Percentiles rank a stretch among this genome's conserved stretches.
Evolutionary conservation across 2,888 invertebrate species (phyloP).

Genomic region (Metopia argyrocephala): DNA sequence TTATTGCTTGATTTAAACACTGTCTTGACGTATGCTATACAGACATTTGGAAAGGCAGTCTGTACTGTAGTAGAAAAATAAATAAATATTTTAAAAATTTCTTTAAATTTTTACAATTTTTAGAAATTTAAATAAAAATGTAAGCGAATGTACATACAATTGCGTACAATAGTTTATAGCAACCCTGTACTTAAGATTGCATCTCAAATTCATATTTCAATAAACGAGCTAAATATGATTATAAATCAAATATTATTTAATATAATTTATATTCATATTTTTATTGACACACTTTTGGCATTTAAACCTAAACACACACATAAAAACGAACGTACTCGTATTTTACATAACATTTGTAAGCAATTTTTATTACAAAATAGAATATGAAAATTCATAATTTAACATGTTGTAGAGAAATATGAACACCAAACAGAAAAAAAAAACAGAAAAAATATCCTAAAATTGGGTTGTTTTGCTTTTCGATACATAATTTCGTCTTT

Average conservation of each 20-base stretch:
- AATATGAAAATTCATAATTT: conserved; percentile 36
- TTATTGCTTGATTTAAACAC: too few species aligned
- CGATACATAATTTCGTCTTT: not conserved
- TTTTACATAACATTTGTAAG: not conserved
- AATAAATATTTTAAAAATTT: too few species aligned
- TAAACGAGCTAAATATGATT: conserved; percentile 13
- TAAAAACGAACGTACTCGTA: not conserved
- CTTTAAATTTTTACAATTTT: too few species aligned
- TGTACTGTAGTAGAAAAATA: too few species aligned
- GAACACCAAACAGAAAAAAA: conserved; percentile 25
- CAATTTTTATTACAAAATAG: not conserved
- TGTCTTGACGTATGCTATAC: too few species aligned
- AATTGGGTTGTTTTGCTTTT: conserved; percentile 29
- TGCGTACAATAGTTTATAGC: too few species aligned
- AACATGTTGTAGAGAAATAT: conserved; percentile 13
- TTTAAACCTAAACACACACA: conserved; percentile 15
- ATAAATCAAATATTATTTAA: conserved; percentile 49
- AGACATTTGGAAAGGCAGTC: too few species aligned
- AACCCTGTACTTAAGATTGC: too few species aligned
- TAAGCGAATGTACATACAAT: too few species aligned
- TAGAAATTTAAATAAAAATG: too few species aligned
- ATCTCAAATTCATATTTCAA: not conserved
- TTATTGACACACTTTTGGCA: conserved; percentile 47
- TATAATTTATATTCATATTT: conserved; percentile 45
- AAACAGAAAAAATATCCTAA: not conserved